Evolutionary conservation across 2,113 vertebrate genomes (phyloP), one percentile per base, ranked within the genome.

Genomic region (Vulpes ferrilata): DNA sequence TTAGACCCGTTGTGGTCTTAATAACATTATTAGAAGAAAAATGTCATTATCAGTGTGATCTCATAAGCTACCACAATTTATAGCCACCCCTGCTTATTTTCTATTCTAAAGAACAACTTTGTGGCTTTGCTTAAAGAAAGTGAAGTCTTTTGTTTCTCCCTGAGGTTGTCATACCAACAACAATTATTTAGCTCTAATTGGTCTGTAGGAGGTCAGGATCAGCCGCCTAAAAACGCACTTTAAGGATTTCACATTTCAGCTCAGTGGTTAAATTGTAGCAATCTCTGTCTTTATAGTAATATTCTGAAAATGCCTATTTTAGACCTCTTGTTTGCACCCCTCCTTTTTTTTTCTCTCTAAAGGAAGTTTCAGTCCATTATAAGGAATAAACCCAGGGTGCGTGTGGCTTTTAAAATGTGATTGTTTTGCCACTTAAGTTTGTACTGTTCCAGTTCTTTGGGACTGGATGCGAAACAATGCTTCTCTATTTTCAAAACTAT

Each of bases 161-260:
- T 96, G 93, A 98, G 80, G 87, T 73, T 98, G 97, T 97, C 96
- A 97, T 95, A 93, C 97, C 96, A 97, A 95, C 93, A 97, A 43
- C 32, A 88, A 92, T 98, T 98, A 97, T 94, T 76, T 59, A 97
- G 82, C 94, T 96, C 69, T 97, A 94, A n/a, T 23, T 93, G 80
- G 92, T 93, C 98, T 97, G 98, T 97, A 97, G 98, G 98, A 99
- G 98, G 97, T 99, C 98, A 99, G 95, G 97, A 98, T 97, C 97
- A 97, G 98, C 96, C 98, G 97, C 97, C 81, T 64, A 97, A 99
- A 98, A 99, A 91, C 57, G 78, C 97, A 98, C 93, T 98, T 98
- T 98, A 97, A 98, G 96, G 79, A 96, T 97, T 98, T 99, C 98
- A 98, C 97, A 97, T 99, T 99, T 98, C 98, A 98, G 97, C 96